These are phyloP conservation scores for Poecilia gillii DNA, from an alignment of 2,797 vertebrate species.

Conservation along the genomic window DNA sequence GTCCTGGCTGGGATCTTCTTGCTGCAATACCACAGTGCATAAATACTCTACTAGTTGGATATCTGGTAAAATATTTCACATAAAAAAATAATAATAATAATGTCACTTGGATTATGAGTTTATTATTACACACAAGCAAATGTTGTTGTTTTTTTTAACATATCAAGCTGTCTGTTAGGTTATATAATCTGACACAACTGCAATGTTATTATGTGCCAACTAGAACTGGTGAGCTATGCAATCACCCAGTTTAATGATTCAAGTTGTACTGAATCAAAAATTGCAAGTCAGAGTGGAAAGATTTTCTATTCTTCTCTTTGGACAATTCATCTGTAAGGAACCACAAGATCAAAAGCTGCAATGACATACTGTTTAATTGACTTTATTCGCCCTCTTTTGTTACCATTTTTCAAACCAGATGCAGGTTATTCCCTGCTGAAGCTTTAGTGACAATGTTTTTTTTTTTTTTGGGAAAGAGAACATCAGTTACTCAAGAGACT, in stretches of 20 bases:
- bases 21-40: not conserved
- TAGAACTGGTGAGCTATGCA: not conserved
- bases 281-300: not conserved
- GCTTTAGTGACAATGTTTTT: not conserved
- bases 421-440: not conserved
- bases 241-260: not conserved
- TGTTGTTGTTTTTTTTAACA: too few species aligned
- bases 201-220: not conserved
- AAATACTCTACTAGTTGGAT: not conserved
- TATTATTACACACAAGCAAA: not conserved
- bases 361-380: not conserved
- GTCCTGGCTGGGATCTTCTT: not conserved
- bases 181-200: not conserved
- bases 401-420: not conserved
- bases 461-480: not conserved
- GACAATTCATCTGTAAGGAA: not conserved
- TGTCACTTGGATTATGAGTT: not conserved
- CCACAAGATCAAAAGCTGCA: not conserved
- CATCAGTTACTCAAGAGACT: not conserved
- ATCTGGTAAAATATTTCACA: not conserved
- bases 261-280: not conserved
- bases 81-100: not conserved
- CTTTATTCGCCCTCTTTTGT: not conserved
- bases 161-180: not conserved
- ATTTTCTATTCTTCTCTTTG: not conserved